phyloP scores from a whole-genome alignment of 2,888 invertebrate genomes.

The Hemaris fuciformis region DNA sequence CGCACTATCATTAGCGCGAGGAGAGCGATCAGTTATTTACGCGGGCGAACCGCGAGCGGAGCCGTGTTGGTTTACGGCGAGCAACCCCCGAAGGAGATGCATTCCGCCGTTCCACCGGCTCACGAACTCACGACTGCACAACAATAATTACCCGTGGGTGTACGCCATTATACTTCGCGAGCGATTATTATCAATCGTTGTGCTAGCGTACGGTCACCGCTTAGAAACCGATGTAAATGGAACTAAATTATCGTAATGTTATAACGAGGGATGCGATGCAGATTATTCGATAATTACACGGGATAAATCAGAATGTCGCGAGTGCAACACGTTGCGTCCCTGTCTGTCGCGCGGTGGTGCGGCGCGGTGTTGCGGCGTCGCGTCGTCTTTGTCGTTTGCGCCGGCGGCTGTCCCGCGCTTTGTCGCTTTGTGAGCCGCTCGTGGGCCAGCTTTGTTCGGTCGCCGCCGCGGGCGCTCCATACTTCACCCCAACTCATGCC shows the following conservation, averaged over 20 bases:
- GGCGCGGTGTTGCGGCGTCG: slow-evolving; percentile 30
- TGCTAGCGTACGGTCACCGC: slow-evolving; percentile 77
- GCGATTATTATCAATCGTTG: slow-evolving; percentile 81
- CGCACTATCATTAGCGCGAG: slow-evolving; percentile 78
- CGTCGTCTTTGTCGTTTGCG: slow-evolving; percentile 47
- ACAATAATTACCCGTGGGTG: slow-evolving; percentile 82
- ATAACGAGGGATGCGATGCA: slow-evolving; percentile 80
- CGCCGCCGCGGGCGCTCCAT: slow-evolving; percentile 69
- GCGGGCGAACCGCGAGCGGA: slow-evolving; percentile 47
- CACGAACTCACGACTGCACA: slow-evolving; percentile 82
- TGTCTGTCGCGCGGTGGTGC: slow-evolving; percentile 42
- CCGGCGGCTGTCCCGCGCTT: slow-evolving; percentile 48
- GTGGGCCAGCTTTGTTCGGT: slow-evolving; percentile 60
- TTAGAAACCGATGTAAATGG: slow-evolving; percentile 75
- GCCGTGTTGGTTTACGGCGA: slow-evolving; percentile 77
- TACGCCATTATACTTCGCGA: slow-evolving; percentile 81
- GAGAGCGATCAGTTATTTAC: slow-evolving; percentile 79
- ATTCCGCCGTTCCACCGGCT: slow-evolving; percentile 76
- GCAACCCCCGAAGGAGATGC: slow-evolving; percentile 82
- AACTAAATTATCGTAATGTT: slow-evolving; percentile 79
- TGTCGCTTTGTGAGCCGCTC: slow-evolving; percentile 59
- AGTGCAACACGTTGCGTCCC: slow-evolving; percentile 48
- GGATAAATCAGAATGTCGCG: slow-evolving; percentile 76
- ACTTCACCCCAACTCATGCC: slow-evolving; percentile 74
- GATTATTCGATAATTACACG: slow-evolving; percentile 79